phyloP scores from a whole-genome alignment of 2,888 invertebrate genomes.

The Syrphus vitripennis region DNA sequence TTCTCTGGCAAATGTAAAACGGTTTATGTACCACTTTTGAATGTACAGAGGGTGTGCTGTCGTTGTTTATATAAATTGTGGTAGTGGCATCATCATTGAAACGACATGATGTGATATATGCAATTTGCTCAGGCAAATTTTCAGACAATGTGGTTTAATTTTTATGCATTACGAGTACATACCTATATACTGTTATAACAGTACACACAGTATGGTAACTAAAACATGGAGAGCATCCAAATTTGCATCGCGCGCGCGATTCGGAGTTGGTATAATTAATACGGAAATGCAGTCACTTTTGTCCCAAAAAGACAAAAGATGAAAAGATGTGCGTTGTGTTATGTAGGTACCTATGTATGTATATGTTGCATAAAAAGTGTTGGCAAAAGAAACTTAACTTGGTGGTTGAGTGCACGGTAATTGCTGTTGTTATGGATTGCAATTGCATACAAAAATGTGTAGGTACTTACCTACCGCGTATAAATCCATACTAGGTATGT shows the following conservation, averaged over 20 bases:
- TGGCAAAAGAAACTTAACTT: slow-evolving; percentile 10
- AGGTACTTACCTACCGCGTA: neutral
- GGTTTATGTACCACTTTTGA: slow-evolving; percentile 33
- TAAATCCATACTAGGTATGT: slow-evolving; percentile 9
- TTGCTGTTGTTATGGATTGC: slow-evolving; percentile 43
- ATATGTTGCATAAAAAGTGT: slow-evolving; percentile 13
- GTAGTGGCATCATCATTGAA: slow-evolving; percentile 3
- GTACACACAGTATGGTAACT: too few relatives aligned
- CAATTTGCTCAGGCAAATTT: slow-evolving; percentile 27
- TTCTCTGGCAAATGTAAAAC: slow-evolving; percentile 14
- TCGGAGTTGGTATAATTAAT: slow-evolving; percentile 44
- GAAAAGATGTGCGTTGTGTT: slow-evolving; percentile 8
- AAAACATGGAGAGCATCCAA: slow-evolving; percentile 34
- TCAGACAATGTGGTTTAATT: slow-evolving; percentile 24
- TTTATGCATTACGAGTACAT: neutral
- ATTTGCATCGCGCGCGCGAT: slow-evolving; percentile 38
- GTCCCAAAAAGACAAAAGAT: slow-evolving; percentile 24
- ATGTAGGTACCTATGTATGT: too few relatives aligned
- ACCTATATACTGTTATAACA: neutral
- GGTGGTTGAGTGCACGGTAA: slow-evolving; percentile 14
- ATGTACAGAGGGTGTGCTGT: neutral
- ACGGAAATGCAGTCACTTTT: slow-evolving; percentile 23
- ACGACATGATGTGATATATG: slow-evolving; percentile 12
- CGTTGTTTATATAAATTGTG: neutral
- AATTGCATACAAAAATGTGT: slow-evolving; percentile 32